Conservation (phyloP, 2,797 vertebrate genomes). For the Salmo trutta region DNA sequence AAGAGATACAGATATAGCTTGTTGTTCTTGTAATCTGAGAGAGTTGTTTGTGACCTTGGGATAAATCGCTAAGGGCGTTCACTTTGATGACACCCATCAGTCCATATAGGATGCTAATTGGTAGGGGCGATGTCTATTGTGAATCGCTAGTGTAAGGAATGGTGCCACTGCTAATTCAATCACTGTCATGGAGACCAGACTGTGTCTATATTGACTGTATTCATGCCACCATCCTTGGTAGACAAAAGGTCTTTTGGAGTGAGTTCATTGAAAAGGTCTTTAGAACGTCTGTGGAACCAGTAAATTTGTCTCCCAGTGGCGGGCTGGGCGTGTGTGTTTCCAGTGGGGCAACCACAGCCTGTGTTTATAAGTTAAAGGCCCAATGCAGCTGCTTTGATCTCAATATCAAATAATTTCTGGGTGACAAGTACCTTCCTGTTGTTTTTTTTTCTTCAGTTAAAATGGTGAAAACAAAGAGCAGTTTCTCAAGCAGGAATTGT, state of each 20-base stretch:
- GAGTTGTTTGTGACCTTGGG: conserved; percentile 66
- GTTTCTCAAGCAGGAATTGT: no score
- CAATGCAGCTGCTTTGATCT: no score
- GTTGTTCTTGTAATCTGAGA: conserved; percentile 1
- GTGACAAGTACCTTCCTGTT: no score
- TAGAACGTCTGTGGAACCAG: not conserved
- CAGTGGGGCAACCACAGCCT: not conserved
- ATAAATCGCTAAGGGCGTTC: conserved; percentile 51
- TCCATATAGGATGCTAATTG: not conserved
- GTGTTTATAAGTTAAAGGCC: not conserved
- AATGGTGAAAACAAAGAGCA: no score
- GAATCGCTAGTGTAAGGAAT: conserved; percentile 23
- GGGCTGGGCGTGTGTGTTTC: not conserved
- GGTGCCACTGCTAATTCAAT: conserved; percentile 14
- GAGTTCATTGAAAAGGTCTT: not conserved
- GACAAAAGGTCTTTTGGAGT: not conserved
- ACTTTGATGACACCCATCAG: conserved; percentile 50
- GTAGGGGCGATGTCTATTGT: not conserved
- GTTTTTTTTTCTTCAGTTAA: no score
- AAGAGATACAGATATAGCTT: conserved; percentile 17
- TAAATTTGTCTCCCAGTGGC: not conserved
- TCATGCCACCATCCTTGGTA: not conserved
- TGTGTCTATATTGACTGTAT: not conserved
- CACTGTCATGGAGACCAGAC: not conserved
- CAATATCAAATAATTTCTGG: no score